These are phyloP conservation scores for Scotopteryx bipunctaria DNA, from an alignment of 2,888 invertebrate genomes.

Conservation along the genomic window DNA sequence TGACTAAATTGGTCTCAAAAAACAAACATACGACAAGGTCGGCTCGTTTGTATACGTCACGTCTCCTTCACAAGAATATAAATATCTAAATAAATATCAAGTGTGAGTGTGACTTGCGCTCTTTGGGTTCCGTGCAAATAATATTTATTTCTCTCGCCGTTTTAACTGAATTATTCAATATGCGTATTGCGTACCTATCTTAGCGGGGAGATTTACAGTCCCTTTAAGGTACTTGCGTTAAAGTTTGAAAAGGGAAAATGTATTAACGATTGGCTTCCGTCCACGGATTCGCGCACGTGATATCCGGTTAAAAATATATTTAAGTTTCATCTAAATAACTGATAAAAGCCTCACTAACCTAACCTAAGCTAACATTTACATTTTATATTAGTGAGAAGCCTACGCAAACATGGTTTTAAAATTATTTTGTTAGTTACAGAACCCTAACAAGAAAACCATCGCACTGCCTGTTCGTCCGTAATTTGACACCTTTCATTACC, in stretches of 20 bases:
- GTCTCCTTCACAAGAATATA: conserved; percentile 45
- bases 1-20: conserved; percentile 45
- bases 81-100: conserved; percentile 52
- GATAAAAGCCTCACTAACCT: too few species aligned
- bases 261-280: background rate
- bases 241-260: background rate
- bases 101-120: conserved; percentile 1
- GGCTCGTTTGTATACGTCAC: conserved; percentile 54
- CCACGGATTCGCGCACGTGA: too few species aligned
- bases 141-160: background rate
- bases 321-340: too few species aligned
- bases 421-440: background rate
- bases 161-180: conserved; percentile 7
- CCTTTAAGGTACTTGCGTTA: background rate
- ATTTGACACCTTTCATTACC: conserved; percentile 82
- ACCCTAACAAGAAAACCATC: conserved; percentile 68
- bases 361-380: too few species aligned
- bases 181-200: too few species aligned
- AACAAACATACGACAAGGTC: conserved; percentile 62
- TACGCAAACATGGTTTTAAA: too few species aligned
- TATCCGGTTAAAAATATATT: too few species aligned
- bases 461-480: conserved; percentile 67
- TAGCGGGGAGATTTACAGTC: background rate
- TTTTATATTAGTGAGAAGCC: too few species aligned
- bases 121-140: conserved; percentile 5